phyloP scores from a whole-genome alignment of 2,113 vertebrate species.

The Chamaetylas fuelleborni region DNA sequence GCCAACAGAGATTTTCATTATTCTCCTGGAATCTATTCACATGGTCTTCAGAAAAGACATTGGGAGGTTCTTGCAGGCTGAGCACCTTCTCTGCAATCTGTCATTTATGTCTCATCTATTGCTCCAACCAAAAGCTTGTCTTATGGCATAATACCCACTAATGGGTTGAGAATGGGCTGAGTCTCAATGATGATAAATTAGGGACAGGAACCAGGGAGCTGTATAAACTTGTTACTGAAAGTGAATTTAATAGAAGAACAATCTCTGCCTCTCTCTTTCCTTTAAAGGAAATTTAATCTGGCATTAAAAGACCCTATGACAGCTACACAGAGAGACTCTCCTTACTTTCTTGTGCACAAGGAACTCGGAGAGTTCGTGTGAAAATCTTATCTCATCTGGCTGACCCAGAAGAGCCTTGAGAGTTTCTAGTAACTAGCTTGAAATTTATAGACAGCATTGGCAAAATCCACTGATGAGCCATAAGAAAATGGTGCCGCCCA shows the following conservation, averaged over 20 bases:
- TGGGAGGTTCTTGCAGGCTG: not conserved
- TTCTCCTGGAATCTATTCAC: not conserved
- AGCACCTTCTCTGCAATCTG: not conserved
- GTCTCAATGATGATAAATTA: not conserved
- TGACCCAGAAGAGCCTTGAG: not conserved
- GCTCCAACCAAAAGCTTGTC: not conserved
- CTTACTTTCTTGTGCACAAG: not conserved
- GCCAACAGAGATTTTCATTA: not conserved
- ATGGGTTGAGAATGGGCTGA: not conserved
- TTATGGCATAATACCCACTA: not conserved
- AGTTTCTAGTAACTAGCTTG: not conserved
- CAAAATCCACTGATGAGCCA: not conserved
- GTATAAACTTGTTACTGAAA: not conserved
- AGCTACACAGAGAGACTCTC: not conserved
- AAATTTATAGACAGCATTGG: not conserved
- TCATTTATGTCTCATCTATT: not conserved
- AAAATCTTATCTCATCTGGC: not conserved
- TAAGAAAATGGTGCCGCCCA: not conserved
- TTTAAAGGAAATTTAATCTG: not conserved
- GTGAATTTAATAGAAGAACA: not conserved
- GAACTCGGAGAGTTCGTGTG: accelerated
- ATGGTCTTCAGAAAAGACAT: not conserved
- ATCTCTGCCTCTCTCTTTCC: not conserved
- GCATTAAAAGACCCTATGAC: accelerated
- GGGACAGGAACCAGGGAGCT: not conserved